Base-by-base conservation (phyloP, 2,113 vertebrate genomes). In the Ploceus nigricollis region DNA sequence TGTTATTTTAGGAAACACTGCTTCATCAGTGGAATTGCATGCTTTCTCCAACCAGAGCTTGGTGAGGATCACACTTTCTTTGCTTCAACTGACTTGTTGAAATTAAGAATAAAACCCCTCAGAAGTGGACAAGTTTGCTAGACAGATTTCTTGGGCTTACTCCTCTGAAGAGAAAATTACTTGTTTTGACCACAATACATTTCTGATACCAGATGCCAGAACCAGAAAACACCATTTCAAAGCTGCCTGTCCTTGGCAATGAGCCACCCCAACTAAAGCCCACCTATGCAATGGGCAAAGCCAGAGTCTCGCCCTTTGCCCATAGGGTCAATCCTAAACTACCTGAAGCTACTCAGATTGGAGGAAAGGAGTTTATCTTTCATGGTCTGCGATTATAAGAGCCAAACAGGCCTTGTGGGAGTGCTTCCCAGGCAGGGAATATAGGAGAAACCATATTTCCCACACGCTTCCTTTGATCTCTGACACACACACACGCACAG, bases 1-100 rank as follows among this genome's bases (percentile, higher is more conserved):
- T 95, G 93, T 97, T 98, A 98, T 98, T 98, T 97, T 97, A 95
- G 96, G 97, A 98, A 98, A 95, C 92, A 4, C 96, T 94, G 96
- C 72, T 97, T 97, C 96, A 84, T 91, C 17, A 2, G 75, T 96
- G 87, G 92, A 97, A 96, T 22, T 96, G 91, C 89, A 51, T 6
- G 27, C 79, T 96, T 96, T 95, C 94, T 87, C 68, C 97, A 94
- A 15, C 83, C 90, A 94, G 80, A 97, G 95, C 9, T 89, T 51
- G 87, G 90, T 66, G 47, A 91, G 72, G 78, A 95, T 82, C 82
- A 70, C 84, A 14, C 53, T 86, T 58, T 60, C 28, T 94, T 75
- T 54, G 53, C 50, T 56, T 82, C 68, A 84, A 54, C 73, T 83
- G 35, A 35, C 40, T 87, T 82, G 44, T 68, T 73, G 45, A 93